These are phyloP conservation scores for Drosophila watanabei DNA, from an alignment of 1,140 invertebrate species.

Conservation along the genomic window DNA sequence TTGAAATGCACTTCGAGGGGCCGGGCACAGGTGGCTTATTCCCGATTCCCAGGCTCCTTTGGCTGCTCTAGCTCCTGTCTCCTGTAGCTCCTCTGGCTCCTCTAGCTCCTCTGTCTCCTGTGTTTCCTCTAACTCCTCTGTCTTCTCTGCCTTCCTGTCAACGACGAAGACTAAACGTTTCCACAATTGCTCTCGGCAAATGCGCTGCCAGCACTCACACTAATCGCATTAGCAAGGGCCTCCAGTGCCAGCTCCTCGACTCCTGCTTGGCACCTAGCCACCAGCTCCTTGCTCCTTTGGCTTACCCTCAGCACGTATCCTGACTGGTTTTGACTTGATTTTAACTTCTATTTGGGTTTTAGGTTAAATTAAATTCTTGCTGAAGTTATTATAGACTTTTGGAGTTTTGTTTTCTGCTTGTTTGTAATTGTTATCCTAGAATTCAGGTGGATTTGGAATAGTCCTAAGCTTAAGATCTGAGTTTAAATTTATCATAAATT, in stretches of 20 bases:
- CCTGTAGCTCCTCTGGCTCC: neutral
- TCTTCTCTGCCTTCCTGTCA: neutral
- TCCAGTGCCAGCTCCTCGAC: neutral
- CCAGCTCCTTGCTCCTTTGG: too few species aligned
- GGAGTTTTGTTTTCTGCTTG: neutral
- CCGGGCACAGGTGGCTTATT: neutral
- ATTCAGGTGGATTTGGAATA: neutral
- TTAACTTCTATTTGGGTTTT: neutral
- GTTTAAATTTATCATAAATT: neutral
- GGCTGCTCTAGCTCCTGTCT: fast-evolving
- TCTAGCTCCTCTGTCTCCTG: neutral
- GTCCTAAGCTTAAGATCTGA: neutral
- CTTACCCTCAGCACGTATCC: neutral
- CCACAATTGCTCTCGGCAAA: slow-evolving; percentile 31
- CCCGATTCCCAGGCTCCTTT: neutral
- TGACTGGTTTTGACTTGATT: neutral
- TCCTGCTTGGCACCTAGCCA: neutral
- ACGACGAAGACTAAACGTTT: slow-evolving; percentile 30
- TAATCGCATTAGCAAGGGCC: slow-evolving; percentile 50
- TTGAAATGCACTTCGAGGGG: slow-evolving; percentile 61
- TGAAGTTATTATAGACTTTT: neutral
- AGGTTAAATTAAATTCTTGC: neutral
- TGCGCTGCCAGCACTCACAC: slow-evolving; percentile 30
- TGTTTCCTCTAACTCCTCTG: too few species aligned
- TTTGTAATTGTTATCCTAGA: neutral